Percentiles rank a stretch among this genome's conserved stretches.
These are phyloP conservation scores for Toxotes chatareus DNA, from an alignment of 2,113 vertebrate species.

Conservation along the genomic window DNA sequence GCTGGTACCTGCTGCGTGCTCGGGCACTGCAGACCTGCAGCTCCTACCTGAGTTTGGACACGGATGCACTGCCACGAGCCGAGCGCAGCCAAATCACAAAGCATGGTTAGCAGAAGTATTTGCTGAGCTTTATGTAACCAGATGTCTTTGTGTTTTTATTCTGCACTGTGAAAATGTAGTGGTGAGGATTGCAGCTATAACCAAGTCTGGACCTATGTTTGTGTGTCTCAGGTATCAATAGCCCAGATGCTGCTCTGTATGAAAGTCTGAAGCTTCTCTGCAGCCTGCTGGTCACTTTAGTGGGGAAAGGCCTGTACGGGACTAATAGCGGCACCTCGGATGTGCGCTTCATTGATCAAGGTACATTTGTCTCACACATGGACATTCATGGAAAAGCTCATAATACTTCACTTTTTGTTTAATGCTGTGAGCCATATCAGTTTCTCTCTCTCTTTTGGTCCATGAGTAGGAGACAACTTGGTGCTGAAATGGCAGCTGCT, in stretches of 20 bases:
- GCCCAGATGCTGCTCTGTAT: slow-evolving; percentile 84
- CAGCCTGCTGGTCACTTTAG: slow-evolving; percentile 87
- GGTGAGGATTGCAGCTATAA: neutral
- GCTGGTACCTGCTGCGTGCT: slow-evolving; percentile 91
- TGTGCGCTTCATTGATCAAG: slow-evolving; percentile 84
- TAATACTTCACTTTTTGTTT: neutral
- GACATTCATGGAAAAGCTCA: neutral
- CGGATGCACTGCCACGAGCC: slow-evolving; percentile 67
- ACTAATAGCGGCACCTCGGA: slow-evolving; percentile 51
- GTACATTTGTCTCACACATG: slow-evolving; percentile 67
- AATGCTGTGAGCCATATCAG: neutral
- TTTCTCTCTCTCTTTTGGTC: neutral
- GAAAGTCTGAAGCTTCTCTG: slow-evolving; percentile 90
- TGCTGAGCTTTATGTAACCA: neutral
- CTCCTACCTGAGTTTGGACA: slow-evolving; percentile 86
- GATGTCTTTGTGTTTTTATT: neutral
- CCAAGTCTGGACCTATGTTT: neutral
- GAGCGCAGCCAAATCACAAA: slow-evolving; percentile 80
- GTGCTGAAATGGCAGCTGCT: slow-evolving; percentile 93
- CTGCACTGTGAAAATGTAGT: neutral
- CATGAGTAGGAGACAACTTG: slow-evolving; percentile 87
- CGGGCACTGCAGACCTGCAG: slow-evolving; percentile 85
- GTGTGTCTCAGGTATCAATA: slow-evolving; percentile 85
- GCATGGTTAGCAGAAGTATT: slow-evolving; percentile 80
- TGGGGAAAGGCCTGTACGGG: slow-evolving; percentile 85